These are phyloP conservation scores for Uropetala carovei DNA, from an alignment of 2,888 invertebrate genomes.

Conservation along the genomic window DNA sequence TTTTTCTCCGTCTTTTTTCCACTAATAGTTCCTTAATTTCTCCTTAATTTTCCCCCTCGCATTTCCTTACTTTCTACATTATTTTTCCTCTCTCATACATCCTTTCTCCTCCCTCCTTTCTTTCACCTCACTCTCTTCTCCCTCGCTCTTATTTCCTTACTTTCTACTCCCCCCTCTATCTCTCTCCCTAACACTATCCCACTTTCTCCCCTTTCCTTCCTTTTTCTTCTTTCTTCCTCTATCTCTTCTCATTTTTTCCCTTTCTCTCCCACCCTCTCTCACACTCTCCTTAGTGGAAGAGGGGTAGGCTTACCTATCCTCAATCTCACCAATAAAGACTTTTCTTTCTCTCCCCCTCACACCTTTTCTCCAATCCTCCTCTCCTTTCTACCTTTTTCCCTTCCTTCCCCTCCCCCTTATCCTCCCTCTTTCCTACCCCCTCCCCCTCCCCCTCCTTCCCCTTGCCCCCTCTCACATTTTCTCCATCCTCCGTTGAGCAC, in stretches of 20 bases:
- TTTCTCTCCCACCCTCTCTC: not conserved
- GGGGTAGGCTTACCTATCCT: too few relatives aligned
- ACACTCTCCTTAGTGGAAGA: not conserved
- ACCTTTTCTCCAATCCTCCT: not conserved
- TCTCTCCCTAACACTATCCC: too few relatives aligned
- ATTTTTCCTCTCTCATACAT: too few relatives aligned
- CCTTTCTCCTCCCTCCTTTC: too few relatives aligned
- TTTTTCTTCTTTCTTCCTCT: not conserved
- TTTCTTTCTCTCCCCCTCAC: too few relatives aligned
- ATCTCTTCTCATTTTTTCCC: not conserved
- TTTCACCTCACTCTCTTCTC: too few relatives aligned
- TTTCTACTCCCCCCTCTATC: not conserved
- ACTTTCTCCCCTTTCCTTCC: too few relatives aligned
- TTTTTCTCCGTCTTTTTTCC: too few relatives aligned
- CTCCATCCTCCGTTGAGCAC: not conserved
- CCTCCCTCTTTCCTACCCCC: not conserved
- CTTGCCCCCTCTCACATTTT: too few relatives aligned
- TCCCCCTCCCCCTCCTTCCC: not conserved
- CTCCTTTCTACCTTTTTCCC: not conserved
- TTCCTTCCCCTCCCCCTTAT: not conserved
- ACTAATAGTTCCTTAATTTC: too few relatives aligned
- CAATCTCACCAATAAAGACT: not conserved
- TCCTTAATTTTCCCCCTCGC: too few relatives aligned
- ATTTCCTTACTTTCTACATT: not conserved
- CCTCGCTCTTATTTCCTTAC: too few relatives aligned